A percentile compares a stretch with the other conserved stretches of the same genome.
phyloP scores from a whole-genome alignment of 2,888 invertebrate species.

The Nesidiocoris tenuis region DNA sequence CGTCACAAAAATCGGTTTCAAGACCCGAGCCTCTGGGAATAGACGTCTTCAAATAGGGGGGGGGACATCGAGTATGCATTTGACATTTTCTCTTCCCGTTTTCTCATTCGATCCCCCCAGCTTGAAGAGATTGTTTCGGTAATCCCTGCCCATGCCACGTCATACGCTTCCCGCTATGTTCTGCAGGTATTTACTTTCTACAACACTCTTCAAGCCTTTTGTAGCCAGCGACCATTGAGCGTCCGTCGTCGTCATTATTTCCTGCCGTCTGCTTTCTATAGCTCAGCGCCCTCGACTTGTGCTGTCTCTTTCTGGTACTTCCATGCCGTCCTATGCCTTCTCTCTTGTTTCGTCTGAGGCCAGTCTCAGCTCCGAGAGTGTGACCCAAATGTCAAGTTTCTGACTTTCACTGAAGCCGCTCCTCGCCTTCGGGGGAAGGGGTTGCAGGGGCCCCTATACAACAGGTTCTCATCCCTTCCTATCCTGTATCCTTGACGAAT shows the following conservation, averaged over 20 bases:
- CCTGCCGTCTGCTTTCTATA: background rate
- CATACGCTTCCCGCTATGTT: background rate
- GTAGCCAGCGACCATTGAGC: background rate
- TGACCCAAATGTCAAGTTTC: slow-evolving; percentile 34
- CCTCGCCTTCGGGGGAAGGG: background rate
- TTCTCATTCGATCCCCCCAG: background rate
- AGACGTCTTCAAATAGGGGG: too few species aligned
- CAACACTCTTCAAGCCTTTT: background rate
- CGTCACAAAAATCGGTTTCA: too few species aligned
- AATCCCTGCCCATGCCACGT: background rate
- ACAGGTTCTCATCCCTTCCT: background rate
- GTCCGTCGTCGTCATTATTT: background rate
- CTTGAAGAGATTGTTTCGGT: background rate
- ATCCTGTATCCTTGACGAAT: background rate
- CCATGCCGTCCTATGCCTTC: background rate
- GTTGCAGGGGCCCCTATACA: background rate
- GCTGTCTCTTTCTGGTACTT: background rate
- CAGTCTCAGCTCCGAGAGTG: background rate
- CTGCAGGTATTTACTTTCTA: background rate
- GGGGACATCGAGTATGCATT: too few species aligned
- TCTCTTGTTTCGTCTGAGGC: background rate
- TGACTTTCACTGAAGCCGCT: slow-evolving; percentile 25
- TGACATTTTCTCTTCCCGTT: too few species aligned
- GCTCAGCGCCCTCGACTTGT: background rate
- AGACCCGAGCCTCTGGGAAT: too few species aligned